Base-by-base conservation (phyloP, 2,797 vertebrate species). In the Semotilus atromaculatus region DNA sequence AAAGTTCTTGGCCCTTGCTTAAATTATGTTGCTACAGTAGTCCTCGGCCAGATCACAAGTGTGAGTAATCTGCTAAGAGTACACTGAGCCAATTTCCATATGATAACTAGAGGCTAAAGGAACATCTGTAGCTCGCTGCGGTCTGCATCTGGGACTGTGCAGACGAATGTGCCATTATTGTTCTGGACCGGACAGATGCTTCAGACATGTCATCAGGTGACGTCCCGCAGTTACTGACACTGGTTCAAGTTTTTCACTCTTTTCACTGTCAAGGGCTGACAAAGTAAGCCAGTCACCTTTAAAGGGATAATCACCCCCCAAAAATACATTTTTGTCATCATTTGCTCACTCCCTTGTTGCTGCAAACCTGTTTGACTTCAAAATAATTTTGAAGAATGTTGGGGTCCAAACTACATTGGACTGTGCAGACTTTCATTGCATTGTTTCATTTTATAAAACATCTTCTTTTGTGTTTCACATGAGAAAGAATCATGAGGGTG, bases 91-190 rank as follows among this genome's bases (percentile, higher is more conserved):
- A 70, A 62, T 82, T 83, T 83, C 70, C 82, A 82, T 80, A 67
- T 84, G 62, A 79, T 86, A 76, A 81, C 78, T 84, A 64, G 68
- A 82, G 75, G 84, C 68, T 79, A 70, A 38, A n/a, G 26, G 48
- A 76, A 51, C 67, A 83, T 89, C 86, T 82, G 86, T n/a, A 79
- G 5, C 80, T 82, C 45, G 10, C 76, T 77, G 55, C 43, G 85
- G 75, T 81, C 71, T 78, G 77, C 66, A 66, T 80, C 86, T 84
- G 71, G 80, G 19, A 78, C 72, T 53, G 51, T 84, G 79, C 67
- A 84, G 88, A 84, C 62, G 14, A 62, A 87, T 87, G 64, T 64
- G 78, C 73, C 83, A 83, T 87, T 76, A 86, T 53, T n/a, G 9
- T 18, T 19, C 60, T 66, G 72, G 81, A 86, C 67, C 74, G 68